Conservation (phyloP, 2,888 invertebrate genomes). For the Branchellion lobata region DNA sequence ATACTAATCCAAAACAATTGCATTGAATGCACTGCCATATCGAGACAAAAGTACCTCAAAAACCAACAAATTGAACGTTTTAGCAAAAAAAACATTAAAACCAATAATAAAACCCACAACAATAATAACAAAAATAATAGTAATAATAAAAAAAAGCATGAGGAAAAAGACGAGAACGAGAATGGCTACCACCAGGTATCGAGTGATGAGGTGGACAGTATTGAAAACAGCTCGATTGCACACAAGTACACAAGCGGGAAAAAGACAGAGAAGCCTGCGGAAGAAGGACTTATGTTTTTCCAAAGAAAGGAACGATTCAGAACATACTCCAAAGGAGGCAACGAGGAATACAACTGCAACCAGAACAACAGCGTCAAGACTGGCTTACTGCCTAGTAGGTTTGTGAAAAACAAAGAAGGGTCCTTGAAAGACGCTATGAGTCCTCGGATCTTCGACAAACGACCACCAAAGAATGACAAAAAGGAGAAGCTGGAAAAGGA, state of each 20-base stretch:
- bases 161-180: too few relatives aligned
- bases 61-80: not conserved
- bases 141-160: too few relatives aligned
- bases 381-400: not conserved
- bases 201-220: not conserved
- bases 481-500: not conserved
- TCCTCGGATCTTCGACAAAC: not conserved
- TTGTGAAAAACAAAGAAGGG: not conserved
- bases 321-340: too few relatives aligned
- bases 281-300: slow-evolving; percentile 9
- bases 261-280: not conserved
- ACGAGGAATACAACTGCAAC: not conserved
- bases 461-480: not conserved
- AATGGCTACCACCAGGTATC: not conserved
- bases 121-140: not conserved
- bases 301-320: too few relatives aligned
- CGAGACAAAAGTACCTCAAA: not conserved
- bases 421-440: not conserved
- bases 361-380: not conserved
- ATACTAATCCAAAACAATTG: not conserved
- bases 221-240: not conserved
- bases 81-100: not conserved
- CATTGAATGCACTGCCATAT: not conserved
- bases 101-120: not conserved
- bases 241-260: not conserved